Percentiles rank a stretch among this genome's conserved stretches.
Evolutionary conservation across 1,140 invertebrate species (phyloP).

Genomic region (Periplaneta americana): DNA sequence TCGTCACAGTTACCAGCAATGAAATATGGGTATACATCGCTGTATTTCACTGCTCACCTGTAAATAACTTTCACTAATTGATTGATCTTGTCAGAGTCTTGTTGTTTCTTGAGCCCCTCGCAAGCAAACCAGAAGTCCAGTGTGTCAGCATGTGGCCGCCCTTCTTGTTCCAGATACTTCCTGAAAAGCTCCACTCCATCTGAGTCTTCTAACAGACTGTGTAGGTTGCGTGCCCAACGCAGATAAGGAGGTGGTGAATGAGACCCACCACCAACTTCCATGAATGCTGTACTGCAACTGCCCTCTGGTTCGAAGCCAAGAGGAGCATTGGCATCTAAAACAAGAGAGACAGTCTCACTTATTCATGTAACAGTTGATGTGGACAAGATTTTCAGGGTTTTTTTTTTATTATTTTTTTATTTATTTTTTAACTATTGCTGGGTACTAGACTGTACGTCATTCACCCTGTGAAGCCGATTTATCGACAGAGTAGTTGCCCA

Average conservation of each 20-base stretch:
- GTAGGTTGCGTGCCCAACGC: slow-evolving; percentile 79
- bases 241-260: slow-evolving; percentile 68
- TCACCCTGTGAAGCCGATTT: too few relatives aligned
- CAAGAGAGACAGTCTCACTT: too few relatives aligned
- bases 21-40: too few relatives aligned
- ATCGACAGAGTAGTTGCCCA: too few relatives aligned
- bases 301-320: slow-evolving; percentile 48
- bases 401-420: too few relatives aligned
- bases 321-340: slow-evolving; percentile 33
- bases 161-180: slow-evolving; percentile 75
- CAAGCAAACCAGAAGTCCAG: slow-evolving; percentile 90
- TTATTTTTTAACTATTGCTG: too few relatives aligned
- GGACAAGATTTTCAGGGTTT: too few relatives aligned
- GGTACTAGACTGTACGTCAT: too few relatives aligned
- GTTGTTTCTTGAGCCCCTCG: slow-evolving; percentile 77
- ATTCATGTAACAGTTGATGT: too few relatives aligned
- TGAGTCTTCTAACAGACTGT: slow-evolving; percentile 72
- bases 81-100: slow-evolving; percentile 61
- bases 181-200: slow-evolving; percentile 82
- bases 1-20: too few relatives aligned
- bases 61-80: slow-evolving; percentile 78
- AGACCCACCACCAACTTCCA: slow-evolving; percentile 22
- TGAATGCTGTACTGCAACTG: slow-evolving; percentile 29
- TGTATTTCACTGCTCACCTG: slow-evolving; percentile 61
- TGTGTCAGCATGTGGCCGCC: slow-evolving; percentile 65